A percentile compares a stretch with the other conserved stretches of the same genome.
Conservation (phyloP, 2,797 vertebrate species). For the Florisuga fusca region DNA sequence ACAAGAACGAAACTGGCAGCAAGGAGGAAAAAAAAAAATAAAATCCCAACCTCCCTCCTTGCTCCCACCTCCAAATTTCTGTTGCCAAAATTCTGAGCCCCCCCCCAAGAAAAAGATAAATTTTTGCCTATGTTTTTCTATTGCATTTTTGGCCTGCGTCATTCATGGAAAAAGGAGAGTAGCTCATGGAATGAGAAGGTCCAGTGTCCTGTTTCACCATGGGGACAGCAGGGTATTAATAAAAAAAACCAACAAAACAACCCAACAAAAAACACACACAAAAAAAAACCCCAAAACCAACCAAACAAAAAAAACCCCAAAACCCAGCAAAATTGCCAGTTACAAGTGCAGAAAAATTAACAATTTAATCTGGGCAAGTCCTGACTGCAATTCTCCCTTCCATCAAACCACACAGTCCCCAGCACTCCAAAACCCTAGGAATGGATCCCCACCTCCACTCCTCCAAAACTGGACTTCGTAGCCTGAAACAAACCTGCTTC, state of each 20-base stretch:
- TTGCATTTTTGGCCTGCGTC: rapidly evolving
- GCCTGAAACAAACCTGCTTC: rapidly evolving
- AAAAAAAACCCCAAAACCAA: too few relatives aligned
- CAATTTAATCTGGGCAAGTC: background rate
- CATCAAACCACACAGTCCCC: background rate
- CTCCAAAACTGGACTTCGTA: background rate
- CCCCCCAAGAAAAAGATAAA: rapidly evolving
- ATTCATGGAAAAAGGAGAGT: rapidly evolving
- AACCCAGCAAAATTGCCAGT: background rate
- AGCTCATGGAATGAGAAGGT: background rate
- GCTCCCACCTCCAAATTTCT: rapidly evolving
- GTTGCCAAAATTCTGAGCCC: background rate
- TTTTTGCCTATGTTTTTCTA: rapidly evolving
- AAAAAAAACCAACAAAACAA: background rate
- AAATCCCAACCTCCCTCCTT: background rate
- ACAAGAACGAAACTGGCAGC: rapidly evolving
- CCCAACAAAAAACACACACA: too few relatives aligned
- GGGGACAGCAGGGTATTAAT: background rate
- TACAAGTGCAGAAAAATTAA: background rate
- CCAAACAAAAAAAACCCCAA: too few relatives aligned
- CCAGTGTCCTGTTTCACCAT: rapidly evolving
- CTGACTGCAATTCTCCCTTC: too few relatives aligned
- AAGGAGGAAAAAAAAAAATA: background rate
- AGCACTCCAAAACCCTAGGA: background rate
- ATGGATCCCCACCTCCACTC: rapidly evolving